phyloP scores from a whole-genome alignment of 2,113 vertebrate genomes.

The Stigmatopora nigra region DNA sequence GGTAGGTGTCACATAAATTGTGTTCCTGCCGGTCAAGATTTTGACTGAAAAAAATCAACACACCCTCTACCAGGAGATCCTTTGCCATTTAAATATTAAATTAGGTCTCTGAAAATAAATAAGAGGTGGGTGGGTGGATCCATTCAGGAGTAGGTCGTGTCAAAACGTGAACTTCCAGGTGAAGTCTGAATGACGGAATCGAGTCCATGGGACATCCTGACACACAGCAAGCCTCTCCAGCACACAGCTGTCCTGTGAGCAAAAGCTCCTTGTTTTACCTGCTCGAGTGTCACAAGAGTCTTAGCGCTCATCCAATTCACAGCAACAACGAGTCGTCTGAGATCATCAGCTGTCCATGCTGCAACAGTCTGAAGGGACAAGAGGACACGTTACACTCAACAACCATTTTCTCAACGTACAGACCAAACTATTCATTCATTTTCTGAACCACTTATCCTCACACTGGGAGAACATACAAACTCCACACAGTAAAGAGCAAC shows the following conservation, averaged over 20 bases:
- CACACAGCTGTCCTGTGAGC: conserved; percentile 30
- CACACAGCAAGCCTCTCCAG: conserved; percentile 18
- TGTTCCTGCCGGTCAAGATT: conserved; percentile 35
- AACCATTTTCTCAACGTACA: neutral
- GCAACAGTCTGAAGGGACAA: conserved; percentile 77
- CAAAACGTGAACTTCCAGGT: conserved; percentile 17
- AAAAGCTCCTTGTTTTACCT: conserved; percentile 38
- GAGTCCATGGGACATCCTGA: conserved; percentile 19
- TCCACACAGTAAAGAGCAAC: too few relatives aligned
- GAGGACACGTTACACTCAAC: neutral
- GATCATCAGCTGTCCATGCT: conserved; percentile 99
- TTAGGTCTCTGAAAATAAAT: conserved; percentile 59
- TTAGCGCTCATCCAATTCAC: conserved; percentile 40
- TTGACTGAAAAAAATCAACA: conserved; percentile 7
- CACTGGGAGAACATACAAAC: too few relatives aligned
- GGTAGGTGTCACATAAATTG: conserved; percentile 22
- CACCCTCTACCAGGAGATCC: conserved; percentile 3
- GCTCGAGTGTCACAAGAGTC: conserved; percentile 46
- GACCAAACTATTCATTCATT: too few relatives aligned
- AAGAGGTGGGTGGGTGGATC: conserved; percentile 34
- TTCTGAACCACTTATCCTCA: too few relatives aligned
- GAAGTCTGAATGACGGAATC: conserved; percentile 24
- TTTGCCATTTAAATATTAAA: conserved; percentile 44
- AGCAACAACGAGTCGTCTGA: conserved; percentile 9
- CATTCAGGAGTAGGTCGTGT: conserved; percentile 14